Conservation (phyloP, 2,888 invertebrate genomes). For the Machimus rusticus region DNA sequence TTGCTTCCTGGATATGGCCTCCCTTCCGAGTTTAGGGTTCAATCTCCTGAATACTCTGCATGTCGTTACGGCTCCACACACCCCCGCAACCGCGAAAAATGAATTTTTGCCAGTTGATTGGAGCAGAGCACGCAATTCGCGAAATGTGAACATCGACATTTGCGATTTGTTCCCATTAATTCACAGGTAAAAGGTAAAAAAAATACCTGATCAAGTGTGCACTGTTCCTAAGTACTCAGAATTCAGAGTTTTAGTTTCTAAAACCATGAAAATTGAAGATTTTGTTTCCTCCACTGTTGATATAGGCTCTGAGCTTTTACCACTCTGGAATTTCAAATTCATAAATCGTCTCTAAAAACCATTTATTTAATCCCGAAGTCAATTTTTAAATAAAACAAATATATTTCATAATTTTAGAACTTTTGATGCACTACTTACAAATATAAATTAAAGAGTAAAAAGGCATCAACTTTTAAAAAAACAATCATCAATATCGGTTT, state of each 20-base stretch:
- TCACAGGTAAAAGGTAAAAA: background rate
- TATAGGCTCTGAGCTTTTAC: too few relatives aligned
- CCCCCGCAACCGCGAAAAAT: background rate
- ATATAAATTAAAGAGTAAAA: too few relatives aligned
- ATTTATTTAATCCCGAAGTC: too few relatives aligned
- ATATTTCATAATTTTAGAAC: too few relatives aligned
- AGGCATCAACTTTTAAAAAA: too few relatives aligned
- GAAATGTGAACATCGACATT: background rate
- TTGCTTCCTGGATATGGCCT: background rate
- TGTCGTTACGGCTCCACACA: background rate
- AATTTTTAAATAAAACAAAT: too few relatives aligned
- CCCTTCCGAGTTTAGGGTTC: background rate
- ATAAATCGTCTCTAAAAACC: too few relatives aligned
- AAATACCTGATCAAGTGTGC: background rate
- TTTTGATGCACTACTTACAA: too few relatives aligned
- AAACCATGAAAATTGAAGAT: background rate
- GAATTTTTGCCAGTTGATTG: background rate
- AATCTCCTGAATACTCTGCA: background rate
- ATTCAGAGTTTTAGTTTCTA: background rate
- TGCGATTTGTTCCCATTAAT: background rate
- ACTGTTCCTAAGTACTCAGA: background rate
- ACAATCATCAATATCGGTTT: too few relatives aligned
- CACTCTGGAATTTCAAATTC: too few relatives aligned
- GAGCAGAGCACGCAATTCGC: background rate
- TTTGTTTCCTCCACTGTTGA: too few relatives aligned